Base-by-base conservation (phyloP, 2,888 invertebrate genomes). In the Perizoma flavofasciatum region DNA sequence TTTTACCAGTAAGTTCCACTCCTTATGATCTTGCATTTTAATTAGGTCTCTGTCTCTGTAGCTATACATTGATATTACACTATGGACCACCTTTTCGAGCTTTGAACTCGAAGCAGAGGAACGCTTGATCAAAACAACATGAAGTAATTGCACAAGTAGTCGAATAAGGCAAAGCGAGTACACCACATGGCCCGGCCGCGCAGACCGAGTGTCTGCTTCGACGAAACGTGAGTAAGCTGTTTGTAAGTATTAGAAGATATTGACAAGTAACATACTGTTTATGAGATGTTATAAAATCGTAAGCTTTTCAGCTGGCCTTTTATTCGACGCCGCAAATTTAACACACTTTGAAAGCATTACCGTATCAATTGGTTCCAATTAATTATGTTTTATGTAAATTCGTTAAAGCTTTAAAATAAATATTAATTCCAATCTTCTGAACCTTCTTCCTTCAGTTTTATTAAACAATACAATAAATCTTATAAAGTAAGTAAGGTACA, bases 141-240 rank as follows among this genome's bases (percentile, higher is more conserved):
- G 61, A 59, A 64, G 61, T 64, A 71, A 72, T 77, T 78, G 74
- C 72, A 72, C 69, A 77, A 74, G 78, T 68, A 74, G 70, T 75
- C 77, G 71, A 79, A 77, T 76, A 75, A 71, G 75, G 74, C 67
- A 57, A 58, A 53, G 56, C 51, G 46, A 55, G 61, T 63, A 63
- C 61, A 61, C 70, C 77, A 77, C 73, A 78, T 78, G 78, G 74
- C 77, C 64, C 55, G 70, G 70, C 71, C 55, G 64, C 70, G 74
- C 85, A 89, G 89, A 89, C 89, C 79, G 85, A 85, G 81, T 84
- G 89, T 85, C 89, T 85, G 74, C 75, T 82, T 81, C 80, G 77
- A 73, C 79, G 82, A 82, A 85, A 70, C 71, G 68, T 67, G 69
- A 72, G 66, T 72, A 72, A 75, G 72, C 68, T 67, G 60, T 55